These are phyloP conservation scores for Acleris emargana DNA, from an alignment of 2,888 invertebrate species.

Conservation along the genomic window DNA sequence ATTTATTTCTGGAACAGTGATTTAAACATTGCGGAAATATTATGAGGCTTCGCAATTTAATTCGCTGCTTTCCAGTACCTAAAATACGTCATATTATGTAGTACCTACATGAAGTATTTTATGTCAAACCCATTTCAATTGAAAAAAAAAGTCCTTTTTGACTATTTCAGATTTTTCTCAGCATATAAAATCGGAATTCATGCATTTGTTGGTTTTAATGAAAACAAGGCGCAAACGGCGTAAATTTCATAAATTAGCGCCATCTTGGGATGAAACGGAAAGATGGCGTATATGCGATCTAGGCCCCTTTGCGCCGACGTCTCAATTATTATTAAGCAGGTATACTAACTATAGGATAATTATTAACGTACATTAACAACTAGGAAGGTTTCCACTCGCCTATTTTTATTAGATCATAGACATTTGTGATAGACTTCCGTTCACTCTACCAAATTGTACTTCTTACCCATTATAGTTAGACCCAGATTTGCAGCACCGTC, in stretches of 20 bases:
- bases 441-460: slow-evolving; percentile 32
- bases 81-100: slow-evolving; percentile 14
- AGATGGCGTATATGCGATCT: slow-evolving; percentile 26
- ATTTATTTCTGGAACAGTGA: slow-evolving; percentile 7
- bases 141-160: slow-evolving; percentile 15
- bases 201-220: slow-evolving; percentile 18
- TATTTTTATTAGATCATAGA: slow-evolving; percentile 37
- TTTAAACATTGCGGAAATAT: slow-evolving; percentile 15
- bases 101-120: slow-evolving; percentile 23
- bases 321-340: slow-evolving; percentile 37
- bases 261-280: slow-evolving; percentile 27
- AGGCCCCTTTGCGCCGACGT: slow-evolving; percentile 22
- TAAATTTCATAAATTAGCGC: slow-evolving; percentile 17
- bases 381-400: slow-evolving; percentile 37
- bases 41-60: slow-evolving; percentile 20
- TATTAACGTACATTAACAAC: slow-evolving; percentile 34
- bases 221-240: slow-evolving; percentile 14
- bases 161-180: slow-evolving; percentile 7
- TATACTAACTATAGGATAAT: slow-evolving; percentile 32
- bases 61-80: slow-evolving; percentile 21
- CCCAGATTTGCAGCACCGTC: too few relatives aligned
- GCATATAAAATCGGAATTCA: slow-evolving; percentile 20
- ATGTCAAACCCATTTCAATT: slow-evolving; percentile 8
- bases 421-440: slow-evolving; percentile 36
- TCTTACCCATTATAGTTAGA: neutral